phyloP scores from a whole-genome alignment of 2,888 invertebrate species.

The Tetragnatha montana region DNA sequence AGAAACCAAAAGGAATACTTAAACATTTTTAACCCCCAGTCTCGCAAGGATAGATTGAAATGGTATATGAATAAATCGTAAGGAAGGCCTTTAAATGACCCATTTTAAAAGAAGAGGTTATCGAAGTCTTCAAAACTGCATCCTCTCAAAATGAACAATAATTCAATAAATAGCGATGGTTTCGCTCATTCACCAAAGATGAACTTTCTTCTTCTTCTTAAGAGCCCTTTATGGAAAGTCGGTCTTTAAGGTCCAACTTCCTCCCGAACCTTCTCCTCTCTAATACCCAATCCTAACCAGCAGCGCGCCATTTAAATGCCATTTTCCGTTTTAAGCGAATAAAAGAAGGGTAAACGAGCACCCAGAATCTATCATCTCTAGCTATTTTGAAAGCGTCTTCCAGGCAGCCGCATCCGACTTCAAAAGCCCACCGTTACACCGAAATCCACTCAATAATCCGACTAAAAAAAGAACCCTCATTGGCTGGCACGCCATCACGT shows the following conservation, averaged over 20 bases:
- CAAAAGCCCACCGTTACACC: slow-evolving; percentile 64
- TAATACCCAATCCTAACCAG: neutral
- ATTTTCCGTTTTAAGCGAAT: slow-evolving; percentile 47
- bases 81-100: too few species aligned
- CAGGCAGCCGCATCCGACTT: slow-evolving; percentile 43
- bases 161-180: too few species aligned
- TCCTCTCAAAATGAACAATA: too few species aligned
- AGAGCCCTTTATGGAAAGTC: too few species aligned
- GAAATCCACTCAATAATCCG: slow-evolving; percentile 66
- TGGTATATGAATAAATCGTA: too few species aligned
- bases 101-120: neutral
- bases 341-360: slow-evolving; percentile 32
- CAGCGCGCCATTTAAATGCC: slow-evolving; percentile 50
- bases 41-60: neutral
- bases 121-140: too few species aligned
- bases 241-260: too few species aligned
- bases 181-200: too few species aligned
- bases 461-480: slow-evolving; percentile 52
- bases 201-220: too few species aligned
- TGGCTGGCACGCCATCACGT: slow-evolving; percentile 58
- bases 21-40: neutral
- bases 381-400: too few species aligned
- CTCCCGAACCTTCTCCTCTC: too few species aligned
- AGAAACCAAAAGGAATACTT: neutral
- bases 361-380: slow-evolving; percentile 14